Evolutionary conservation across 2,113 vertebrate genomes (phyloP).

Genomic region (Vulpes ferrilata): DNA sequence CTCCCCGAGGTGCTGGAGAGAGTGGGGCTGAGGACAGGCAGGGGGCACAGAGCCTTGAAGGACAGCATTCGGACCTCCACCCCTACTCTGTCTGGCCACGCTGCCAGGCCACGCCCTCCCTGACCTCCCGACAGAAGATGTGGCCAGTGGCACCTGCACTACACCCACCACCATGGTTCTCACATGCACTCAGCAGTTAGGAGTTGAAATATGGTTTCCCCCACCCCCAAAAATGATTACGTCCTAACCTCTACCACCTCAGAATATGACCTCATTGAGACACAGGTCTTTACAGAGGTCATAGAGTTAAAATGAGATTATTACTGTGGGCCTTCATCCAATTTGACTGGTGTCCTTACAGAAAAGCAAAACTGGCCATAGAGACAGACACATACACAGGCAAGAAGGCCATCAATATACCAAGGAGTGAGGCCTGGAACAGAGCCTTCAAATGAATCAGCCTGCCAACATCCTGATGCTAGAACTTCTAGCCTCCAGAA

Average conservation of each 20-base stretch:
- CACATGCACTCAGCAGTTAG: background rate
- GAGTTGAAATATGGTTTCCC: background rate
- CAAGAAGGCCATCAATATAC: background rate
- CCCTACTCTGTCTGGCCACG: accelerated
- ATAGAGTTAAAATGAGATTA: background rate
- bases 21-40: background rate
- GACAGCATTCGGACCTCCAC: background rate
- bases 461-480: accelerated
- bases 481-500: background rate
- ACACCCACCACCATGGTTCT: background rate
- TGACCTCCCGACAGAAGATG: background rate
- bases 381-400: background rate
- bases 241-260: background rate
- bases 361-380: background rate
- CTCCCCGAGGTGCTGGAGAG: background rate
- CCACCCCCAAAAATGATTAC: background rate
- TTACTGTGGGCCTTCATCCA: background rate
- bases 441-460: background rate
- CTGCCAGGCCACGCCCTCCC: background rate
- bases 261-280: background rate
- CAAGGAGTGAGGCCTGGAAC: background rate
- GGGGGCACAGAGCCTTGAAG: background rate
- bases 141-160: background rate
- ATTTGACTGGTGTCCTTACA: background rate
- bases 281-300: background rate